Percentiles rank a stretch among this genome's conserved stretches.
These are phyloP conservation scores for Vulpes ferrilata DNA, from an alignment of 2,113 vertebrate species.

Conservation along the genomic window DNA sequence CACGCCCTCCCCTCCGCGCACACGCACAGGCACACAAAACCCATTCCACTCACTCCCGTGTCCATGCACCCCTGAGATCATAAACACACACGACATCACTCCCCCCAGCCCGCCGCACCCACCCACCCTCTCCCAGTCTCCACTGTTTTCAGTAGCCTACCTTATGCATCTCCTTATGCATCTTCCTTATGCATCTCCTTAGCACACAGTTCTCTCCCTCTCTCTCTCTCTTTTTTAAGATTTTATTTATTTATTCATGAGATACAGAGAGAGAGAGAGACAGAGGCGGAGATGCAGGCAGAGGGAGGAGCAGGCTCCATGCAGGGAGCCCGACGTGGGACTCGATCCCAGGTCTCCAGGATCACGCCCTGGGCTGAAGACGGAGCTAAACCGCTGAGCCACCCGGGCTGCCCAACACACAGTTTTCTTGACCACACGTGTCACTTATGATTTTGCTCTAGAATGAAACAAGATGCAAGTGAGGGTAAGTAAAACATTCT, in stretches of 20 bases:
- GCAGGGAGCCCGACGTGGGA: too few species aligned
- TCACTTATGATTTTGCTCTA: slow-evolving; percentile 18
- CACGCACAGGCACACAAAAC: background rate
- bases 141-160: background rate
- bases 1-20: background rate
- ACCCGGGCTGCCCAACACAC: too few species aligned
- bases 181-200: background rate
- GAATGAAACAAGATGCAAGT: slow-evolving; percentile 22
- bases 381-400: too few species aligned
- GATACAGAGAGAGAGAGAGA: too few species aligned
- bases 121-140: background rate
- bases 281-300: too few species aligned
- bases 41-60: too few species aligned
- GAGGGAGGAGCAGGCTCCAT: too few species aligned
- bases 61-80: background rate
- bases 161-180: background rate
- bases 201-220: background rate
- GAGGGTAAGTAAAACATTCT: background rate
- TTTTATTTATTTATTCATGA: too few species aligned
- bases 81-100: background rate
- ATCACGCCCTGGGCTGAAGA: too few species aligned
- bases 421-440: background rate
- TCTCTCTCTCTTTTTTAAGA: too few species aligned
- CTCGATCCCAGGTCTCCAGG: too few species aligned
- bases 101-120: rapidly evolving